Evolutionary conservation across 64 coral and sea anemone species (phyloP), one percentile per base, ranked within the genome.

Genomic region (Stylophora pistillata): DNA sequence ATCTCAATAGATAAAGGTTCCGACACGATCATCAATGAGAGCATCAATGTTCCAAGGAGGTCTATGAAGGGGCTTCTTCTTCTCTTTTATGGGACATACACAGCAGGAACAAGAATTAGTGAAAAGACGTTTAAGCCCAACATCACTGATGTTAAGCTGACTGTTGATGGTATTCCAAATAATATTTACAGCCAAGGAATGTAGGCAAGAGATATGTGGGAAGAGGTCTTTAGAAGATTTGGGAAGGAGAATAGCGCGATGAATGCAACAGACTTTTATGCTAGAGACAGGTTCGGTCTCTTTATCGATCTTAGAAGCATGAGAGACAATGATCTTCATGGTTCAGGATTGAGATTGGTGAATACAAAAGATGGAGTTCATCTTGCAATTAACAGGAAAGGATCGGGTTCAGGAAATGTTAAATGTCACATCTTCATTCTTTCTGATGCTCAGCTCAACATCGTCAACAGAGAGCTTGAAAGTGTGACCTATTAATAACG

Each of bases 311-410:
- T 78, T 10, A 47, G 75, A 56, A 78, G 17, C 17, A 52, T 52
- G 33, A 26, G 25, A 23, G 34, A 78, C 30, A 78, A 78, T 15
- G 30, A 78, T 23, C 33, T 78, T 26, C 31, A 78, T 23, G 75
- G 32, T 18, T 56, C 33, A 20, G 75, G 75, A 52, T 56, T 78
- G 25, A 78, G 54, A 78, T 56, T 47, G 75, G 75, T 52, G 34
- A 47, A 78, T 52, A 78, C 75, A 18, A 54, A 53, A 15, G 54
- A 78, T 5, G 17, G 54, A 78, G 75, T 72, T 72, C 70, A 72
- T 5, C 12, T 72, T 13, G 11, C 70, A 13, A 72, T 72, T 28
- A 23, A 72, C 26, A 72, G 70, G 70, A 72, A 21, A 13, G 29
- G 0, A 28, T 72, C 70, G 29, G 26, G 70, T 25, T 72, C 23